Conservation (phyloP, 1,140 invertebrate species). For the Pogonognathellus flavescens region DNA sequence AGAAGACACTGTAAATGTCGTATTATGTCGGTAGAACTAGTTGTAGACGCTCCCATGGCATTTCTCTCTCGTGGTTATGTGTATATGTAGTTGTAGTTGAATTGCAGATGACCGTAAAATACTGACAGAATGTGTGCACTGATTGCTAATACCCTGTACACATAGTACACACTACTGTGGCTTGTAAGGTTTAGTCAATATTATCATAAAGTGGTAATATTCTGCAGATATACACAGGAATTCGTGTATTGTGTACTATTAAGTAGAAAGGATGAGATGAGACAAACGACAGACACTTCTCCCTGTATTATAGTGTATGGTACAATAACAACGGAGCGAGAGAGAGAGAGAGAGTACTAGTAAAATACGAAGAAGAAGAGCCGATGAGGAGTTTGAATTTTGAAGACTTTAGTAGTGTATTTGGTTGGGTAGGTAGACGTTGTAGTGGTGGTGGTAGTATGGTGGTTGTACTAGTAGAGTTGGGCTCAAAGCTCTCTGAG, state of each 20-base stretch:
- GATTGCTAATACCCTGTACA: not conserved
- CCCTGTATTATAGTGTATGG: no score
- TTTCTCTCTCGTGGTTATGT: not conserved
- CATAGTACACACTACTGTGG: not conserved
- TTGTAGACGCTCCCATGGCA: constrained; percentile 11
- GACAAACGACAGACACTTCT: constrained; percentile 8
- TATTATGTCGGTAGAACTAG: constrained; percentile 4
- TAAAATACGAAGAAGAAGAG: no score
- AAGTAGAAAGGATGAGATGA: constrained; percentile 22
- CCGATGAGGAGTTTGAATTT: no score
- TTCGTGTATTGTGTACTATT: not conserved
- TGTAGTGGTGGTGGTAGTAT: not conserved
- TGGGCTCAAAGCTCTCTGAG: not conserved
- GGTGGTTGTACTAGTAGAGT: not conserved
- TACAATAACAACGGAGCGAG: not conserved
- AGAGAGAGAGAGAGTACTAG: no score
- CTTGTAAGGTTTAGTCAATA: constrained; percentile 26
- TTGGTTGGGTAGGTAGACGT: no score
- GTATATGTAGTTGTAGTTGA: not conserved
- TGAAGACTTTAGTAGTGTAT: no score
- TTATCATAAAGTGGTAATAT: not conserved
- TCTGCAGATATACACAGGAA: not conserved
- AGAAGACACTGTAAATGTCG: not conserved
- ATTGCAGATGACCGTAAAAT: constrained; percentile 25
- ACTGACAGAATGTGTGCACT: not conserved